Conservation (phyloP, 2,888 invertebrate genomes). For the Saturnia pavonia region DNA sequence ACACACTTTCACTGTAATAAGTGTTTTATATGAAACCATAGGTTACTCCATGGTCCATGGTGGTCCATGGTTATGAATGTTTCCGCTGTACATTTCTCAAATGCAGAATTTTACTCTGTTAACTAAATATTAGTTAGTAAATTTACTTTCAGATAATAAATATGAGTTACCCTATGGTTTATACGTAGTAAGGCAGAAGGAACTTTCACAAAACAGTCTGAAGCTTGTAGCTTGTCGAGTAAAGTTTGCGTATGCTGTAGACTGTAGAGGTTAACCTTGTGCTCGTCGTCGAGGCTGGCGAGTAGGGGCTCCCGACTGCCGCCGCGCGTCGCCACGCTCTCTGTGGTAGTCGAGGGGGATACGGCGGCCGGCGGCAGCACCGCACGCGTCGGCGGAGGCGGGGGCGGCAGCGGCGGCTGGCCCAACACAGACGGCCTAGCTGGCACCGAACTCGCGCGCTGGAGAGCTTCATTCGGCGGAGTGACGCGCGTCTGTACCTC, state of each 20-base stretch:
- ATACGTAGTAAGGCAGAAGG: background rate
- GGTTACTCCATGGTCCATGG: no score
- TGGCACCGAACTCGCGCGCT: slow-evolving; percentile 55
- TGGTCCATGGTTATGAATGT: no score
- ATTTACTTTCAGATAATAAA: no score
- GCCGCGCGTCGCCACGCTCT: slow-evolving; percentile 50
- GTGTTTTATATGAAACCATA: no score
- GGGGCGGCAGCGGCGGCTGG: slow-evolving; percentile 59
- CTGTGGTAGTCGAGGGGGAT: slow-evolving; percentile 41
- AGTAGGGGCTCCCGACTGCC: slow-evolving; percentile 85
- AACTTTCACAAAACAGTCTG: no score
- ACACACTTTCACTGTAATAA: slow-evolving; percentile 16
- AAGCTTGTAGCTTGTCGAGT: slow-evolving; percentile 3
- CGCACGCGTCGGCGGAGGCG: slow-evolving; percentile 36
- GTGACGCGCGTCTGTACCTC: slow-evolving; percentile 47
- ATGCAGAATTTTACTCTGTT: no score
- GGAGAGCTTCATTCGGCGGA: slow-evolving; percentile 48
- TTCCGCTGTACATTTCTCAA: no score
- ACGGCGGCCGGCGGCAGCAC: slow-evolving; percentile 41
- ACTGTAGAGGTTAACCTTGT: slow-evolving; percentile 54
- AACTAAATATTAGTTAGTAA: no score
- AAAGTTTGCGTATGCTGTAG: background rate
- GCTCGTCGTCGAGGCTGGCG: slow-evolving; percentile 78
- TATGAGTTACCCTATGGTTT: no score
- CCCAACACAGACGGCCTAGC: slow-evolving; percentile 46